phyloP scores from a whole-genome alignment of 2,888 invertebrate species.

The Pachliopta kotzebuea region DNA sequence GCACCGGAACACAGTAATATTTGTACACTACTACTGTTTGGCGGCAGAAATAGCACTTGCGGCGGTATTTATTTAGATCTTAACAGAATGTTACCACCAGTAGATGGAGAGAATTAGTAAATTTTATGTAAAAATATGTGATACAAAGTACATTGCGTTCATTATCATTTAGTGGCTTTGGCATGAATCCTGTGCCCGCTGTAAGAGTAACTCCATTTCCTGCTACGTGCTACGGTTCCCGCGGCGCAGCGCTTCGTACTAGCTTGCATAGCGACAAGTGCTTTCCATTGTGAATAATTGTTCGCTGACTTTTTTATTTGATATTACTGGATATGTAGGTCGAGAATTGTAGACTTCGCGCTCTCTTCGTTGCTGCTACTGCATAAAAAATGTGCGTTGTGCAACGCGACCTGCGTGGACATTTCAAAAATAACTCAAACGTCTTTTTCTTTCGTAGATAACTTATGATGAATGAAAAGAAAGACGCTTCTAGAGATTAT shows the following conservation, averaged over 20 bases:
- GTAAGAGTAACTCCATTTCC: slow-evolving; percentile 69
- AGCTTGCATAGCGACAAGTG: slow-evolving; percentile 56
- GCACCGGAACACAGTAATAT: too few species aligned
- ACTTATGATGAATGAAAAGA: background rate
- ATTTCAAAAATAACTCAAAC: background rate
- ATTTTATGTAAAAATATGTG: background rate
- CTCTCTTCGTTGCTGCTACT: slow-evolving; percentile 26
- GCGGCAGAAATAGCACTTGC: too few species aligned
- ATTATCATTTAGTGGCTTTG: slow-evolving; percentile 69
- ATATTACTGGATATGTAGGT: slow-evolving; percentile 48
- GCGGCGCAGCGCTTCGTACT: slow-evolving; percentile 47
- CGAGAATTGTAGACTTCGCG: slow-evolving; percentile 38
- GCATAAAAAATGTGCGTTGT: slow-evolving; percentile 20
- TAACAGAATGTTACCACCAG: background rate
- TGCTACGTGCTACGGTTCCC: slow-evolving; percentile 69
- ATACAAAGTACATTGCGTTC: slow-evolving; percentile 53
- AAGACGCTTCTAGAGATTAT: too few species aligned
- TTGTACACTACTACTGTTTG: too few species aligned
- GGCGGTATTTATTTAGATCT: too few species aligned
- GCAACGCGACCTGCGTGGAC: slow-evolving; percentile 1
- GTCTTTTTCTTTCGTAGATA: slow-evolving; percentile 1
- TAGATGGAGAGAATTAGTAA: slow-evolving; percentile 4
- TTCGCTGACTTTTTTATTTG: slow-evolving; percentile 50
- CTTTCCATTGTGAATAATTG: slow-evolving; percentile 59
- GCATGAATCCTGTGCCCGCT: slow-evolving; percentile 60